These are phyloP conservation scores for Labeo catla DNA, from an alignment of 2,113 vertebrate species.

Conservation along the genomic window DNA sequence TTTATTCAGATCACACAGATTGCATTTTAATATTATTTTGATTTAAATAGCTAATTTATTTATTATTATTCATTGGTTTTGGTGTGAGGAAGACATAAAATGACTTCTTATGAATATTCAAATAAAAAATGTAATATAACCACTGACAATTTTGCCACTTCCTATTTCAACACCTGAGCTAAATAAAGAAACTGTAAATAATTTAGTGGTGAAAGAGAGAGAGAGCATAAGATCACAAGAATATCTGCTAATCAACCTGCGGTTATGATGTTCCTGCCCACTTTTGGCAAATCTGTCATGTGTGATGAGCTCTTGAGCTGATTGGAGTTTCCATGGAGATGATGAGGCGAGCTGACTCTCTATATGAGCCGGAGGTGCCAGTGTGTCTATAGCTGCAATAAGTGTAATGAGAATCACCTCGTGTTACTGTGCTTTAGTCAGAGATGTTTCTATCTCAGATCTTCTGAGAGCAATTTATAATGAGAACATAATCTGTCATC, in stretches of 20 bases:
- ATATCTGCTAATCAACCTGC: constrained; percentile 12
- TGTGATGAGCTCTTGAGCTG: constrained; percentile 69
- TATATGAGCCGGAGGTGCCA: constrained; percentile 33
- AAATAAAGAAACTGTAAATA: background rate
- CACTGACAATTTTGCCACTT: background rate
- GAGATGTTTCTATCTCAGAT: background rate
- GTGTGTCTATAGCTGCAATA: constrained; percentile 32
- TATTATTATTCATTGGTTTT: background rate
- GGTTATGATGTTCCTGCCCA: constrained; percentile 11
- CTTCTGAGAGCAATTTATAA: background rate
- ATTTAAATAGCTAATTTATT: no score
- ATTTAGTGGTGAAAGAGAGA: background rate
- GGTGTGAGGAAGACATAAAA: background rate
- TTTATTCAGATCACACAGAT: background rate
- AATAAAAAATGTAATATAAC: background rate
- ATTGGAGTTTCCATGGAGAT: constrained; percentile 91
- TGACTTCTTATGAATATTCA: background rate
- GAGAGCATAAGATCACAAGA: background rate
- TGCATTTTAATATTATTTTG: background rate
- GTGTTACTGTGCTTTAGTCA: background rate
- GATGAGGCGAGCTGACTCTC: constrained; percentile 71
- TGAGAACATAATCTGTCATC: constrained; percentile 8
- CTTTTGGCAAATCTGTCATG: constrained; percentile 13
- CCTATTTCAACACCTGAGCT: background rate
- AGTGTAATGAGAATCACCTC: constrained; percentile 29